phyloP scores from a whole-genome alignment of 2,113 vertebrate genomes.

The Aptenodytes patagonicus region DNA sequence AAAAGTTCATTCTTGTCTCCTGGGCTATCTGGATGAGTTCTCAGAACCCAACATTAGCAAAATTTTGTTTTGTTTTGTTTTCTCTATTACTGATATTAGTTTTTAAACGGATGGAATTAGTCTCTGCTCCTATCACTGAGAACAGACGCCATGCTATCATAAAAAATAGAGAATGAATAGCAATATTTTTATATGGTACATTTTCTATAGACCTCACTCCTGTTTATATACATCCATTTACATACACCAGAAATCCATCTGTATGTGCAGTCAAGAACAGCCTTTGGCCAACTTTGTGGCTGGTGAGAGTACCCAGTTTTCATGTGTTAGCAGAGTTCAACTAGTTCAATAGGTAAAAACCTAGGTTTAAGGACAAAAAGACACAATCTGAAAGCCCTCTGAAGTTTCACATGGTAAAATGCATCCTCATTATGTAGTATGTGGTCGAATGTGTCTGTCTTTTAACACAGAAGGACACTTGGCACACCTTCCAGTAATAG shows the following conservation, averaged over 20 bases:
- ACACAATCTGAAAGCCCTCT: not conserved
- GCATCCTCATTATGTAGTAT: not conserved
- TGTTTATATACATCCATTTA: not conserved
- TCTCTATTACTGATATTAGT: not conserved
- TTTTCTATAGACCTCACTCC: not conserved
- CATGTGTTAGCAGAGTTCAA: not conserved
- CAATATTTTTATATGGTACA: not conserved
- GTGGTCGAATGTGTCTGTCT: not conserved
- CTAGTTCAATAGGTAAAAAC: not conserved
- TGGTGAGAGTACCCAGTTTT: not conserved
- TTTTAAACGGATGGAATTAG: not conserved
- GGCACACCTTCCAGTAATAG: not conserved
- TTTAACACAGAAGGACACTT: not conserved
- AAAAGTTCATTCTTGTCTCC: not conserved
- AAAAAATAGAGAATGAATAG: not conserved
- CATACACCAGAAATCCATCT: not conserved
- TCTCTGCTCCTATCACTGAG: not conserved
- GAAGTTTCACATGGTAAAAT: not conserved
- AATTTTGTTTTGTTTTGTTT: too few relatives aligned
- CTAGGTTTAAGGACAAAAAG: not conserved
- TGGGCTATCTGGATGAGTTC: not conserved
- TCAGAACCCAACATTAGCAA: not conserved
- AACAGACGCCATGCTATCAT: not conserved
- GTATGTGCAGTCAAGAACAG: not conserved
- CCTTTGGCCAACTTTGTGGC: not conserved